Conservation (phyloP, 2,888 invertebrate genomes). For the Podotricha telesiphe region DNA sequence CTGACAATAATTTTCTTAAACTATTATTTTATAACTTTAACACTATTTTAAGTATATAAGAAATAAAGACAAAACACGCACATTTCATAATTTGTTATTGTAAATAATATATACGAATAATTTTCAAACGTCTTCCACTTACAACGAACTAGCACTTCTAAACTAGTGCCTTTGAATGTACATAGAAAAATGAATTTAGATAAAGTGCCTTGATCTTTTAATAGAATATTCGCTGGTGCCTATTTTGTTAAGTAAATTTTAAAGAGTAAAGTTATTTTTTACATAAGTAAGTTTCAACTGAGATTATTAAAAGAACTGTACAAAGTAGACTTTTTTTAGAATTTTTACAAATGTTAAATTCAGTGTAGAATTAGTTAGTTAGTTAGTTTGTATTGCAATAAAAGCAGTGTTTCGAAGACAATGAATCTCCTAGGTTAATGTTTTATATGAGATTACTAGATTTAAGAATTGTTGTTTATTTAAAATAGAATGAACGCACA, state of each 20-base stretch:
- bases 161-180: conserved; percentile 41
- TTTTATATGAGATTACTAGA: conserved; percentile 78
- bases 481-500: conserved; percentile 64
- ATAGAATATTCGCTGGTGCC: conserved; percentile 37
- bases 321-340: conserved; percentile 69
- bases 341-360: conserved; percentile 74
- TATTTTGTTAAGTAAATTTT: conserved; percentile 25
- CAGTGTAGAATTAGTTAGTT: conserved; percentile 40
- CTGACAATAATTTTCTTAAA: not conserved
- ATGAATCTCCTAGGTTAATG: conserved; percentile 74
- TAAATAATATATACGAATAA: conserved; percentile 56
- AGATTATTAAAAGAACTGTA: conserved; percentile 74
- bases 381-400: conserved; percentile 52
- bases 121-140: conserved; percentile 65
- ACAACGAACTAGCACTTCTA: conserved; percentile 46
- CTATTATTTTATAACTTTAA: not conserved
- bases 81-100: conserved; percentile 53
- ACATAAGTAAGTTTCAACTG: conserved; percentile 57
- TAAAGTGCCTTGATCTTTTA: conserved; percentile 39
- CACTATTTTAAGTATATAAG: not conserved
- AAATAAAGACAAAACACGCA: conserved; percentile 47
- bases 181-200: conserved; percentile 36
- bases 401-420: conserved; percentile 53
- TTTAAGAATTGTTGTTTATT: conserved; percentile 71
- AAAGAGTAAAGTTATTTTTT: conserved; percentile 24